Conservation (phyloP, 1,140 invertebrate species). For the Trinorchestia longiramus region DNA sequence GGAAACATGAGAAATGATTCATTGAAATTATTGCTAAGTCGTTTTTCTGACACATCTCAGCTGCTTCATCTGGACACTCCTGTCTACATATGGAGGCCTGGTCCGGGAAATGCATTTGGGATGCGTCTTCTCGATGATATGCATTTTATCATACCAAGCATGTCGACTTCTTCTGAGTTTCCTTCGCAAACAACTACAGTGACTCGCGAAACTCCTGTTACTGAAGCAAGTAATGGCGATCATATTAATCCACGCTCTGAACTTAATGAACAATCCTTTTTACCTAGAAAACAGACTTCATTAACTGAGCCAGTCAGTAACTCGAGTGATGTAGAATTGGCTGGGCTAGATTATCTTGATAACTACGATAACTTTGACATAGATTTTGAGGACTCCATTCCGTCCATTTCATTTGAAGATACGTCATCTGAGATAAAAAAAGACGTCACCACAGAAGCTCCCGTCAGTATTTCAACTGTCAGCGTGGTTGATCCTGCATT, state of each 20-base stretch:
- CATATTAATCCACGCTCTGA: not conserved
- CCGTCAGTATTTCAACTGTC: not conserved
- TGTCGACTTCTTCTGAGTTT: not conserved
- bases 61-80: conserved; percentile 26
- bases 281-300: not conserved
- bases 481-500: not conserved
- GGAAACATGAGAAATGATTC: conserved; percentile 1
- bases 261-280: not conserved
- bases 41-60: not conserved
- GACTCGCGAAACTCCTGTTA: not conserved
- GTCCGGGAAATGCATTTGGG: not conserved
- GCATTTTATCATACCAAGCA: conserved; percentile 26
- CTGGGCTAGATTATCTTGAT: not conserved
- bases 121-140: conserved; percentile 23
- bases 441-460: not conserved
- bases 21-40: not conserved
- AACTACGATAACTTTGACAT: not conserved
- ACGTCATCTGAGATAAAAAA: not conserved
- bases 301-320: not conserved
- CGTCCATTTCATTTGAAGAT: not conserved
- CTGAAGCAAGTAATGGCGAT: not conserved
- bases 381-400: not conserved
- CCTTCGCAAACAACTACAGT: not conserved
- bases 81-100: conserved; percentile 35
- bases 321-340: not conserved